phyloP scores from a whole-genome alignment of 1,140 invertebrate genomes.

The Asobara japonica region DNA sequence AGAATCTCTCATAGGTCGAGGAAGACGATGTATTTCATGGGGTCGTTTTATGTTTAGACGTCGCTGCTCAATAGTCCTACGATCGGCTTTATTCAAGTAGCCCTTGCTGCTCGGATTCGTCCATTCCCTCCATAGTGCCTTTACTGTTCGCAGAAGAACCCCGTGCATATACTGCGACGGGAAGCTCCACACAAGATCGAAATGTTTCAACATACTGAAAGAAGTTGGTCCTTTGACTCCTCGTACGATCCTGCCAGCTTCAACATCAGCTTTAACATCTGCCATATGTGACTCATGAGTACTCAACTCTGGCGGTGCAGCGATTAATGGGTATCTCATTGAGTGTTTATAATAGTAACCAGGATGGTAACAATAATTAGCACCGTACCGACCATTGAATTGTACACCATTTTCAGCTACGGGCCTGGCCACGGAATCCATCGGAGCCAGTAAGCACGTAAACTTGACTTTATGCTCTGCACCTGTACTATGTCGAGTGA shows the following conservation, averaged over 20 bases:
- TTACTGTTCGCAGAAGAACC: slow-evolving; percentile 25
- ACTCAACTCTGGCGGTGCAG: not conserved
- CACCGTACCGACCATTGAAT: no score
- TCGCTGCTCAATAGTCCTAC: slow-evolving; percentile 15
- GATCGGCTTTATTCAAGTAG: not conserved
- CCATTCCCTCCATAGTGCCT: slow-evolving; percentile 30
- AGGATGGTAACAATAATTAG: no score
- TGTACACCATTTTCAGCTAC: no score
- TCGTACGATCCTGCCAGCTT: not conserved
- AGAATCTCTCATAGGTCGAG: slow-evolving; percentile 1
- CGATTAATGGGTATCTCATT: no score
- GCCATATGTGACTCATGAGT: slow-evolving; percentile 20
- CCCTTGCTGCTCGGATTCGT: not conserved
- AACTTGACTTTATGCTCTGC: no score
- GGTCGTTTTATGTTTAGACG: slow-evolving; percentile 25
- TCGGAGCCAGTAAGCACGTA: no score
- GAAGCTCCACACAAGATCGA: slow-evolving; percentile 32
- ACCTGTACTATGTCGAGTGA: no score
- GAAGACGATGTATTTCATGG: slow-evolving; percentile 29
- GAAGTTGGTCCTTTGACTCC: slow-evolving; percentile 25
- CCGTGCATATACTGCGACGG: slow-evolving; percentile 35
- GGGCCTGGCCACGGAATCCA: no score
- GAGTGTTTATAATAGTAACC: no score
- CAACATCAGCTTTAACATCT: not conserved
- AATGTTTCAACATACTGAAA: not conserved